Base-by-base conservation (phyloP, 2,797 vertebrate genomes). In the Bradypus variegatus region DNA sequence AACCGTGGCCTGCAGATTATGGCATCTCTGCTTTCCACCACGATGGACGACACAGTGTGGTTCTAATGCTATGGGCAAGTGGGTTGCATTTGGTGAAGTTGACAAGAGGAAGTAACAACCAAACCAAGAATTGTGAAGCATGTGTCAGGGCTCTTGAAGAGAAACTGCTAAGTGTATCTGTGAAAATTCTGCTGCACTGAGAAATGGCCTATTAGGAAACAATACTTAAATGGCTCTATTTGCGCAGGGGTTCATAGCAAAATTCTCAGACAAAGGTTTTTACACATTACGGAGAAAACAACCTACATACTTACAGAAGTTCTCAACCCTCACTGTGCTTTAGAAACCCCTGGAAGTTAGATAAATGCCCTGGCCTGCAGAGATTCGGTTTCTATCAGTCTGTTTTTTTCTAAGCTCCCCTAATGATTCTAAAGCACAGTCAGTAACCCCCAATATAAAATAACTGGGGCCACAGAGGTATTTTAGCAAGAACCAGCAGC, bases 41-140 rank as follows among this genome's bases (percentile, higher is more conserved):
- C 3, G 33, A 65, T 1, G 38, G 36, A 29, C 15, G 16, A 14
- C 1, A 4, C 3, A 6, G 31, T 0, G 5, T 4, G 29, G 2
- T 38, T 78, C 80, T 10, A 36, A n/a, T 38, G 33, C 38, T 33
- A 29, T 1, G 12, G 3, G 45, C 38, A 75, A 75, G 41, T 31
- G 33, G 72, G 23, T 38, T 64, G 31, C 60, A 84, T 75, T 50
- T 76, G 58, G 23, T 5, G 36, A 69, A 16, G 29, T 62, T 33
- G 60, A 64, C 14, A 60, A 45, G 65, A 62, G 12, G 36, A n/a
- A 45, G 76, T 50, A 50, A 70, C 25, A 62, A 21, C 18, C 38
- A 48, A 55, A 21, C 16, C 15, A 18, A 62, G 45, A 78, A 31
- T 67, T 16, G 41, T 70, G 14, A 23, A 6, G 67, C 50, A 41